Conservation (phyloP, 2,113 vertebrate genomes). For the Cyprinodon tularosa region DNA sequence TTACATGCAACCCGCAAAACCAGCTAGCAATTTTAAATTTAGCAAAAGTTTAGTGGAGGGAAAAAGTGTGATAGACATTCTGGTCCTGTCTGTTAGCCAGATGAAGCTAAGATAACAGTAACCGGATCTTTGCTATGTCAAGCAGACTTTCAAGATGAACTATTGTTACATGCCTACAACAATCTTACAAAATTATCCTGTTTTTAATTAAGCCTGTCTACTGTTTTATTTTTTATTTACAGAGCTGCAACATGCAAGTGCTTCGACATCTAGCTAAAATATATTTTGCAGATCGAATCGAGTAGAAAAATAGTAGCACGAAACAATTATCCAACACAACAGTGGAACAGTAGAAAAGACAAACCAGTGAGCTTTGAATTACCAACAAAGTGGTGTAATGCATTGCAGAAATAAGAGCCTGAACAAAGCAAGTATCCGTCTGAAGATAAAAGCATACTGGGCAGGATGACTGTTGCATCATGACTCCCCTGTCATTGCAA, state of each 20-base stretch:
- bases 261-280: neutral
- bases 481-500: constrained; percentile 49
- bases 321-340: neutral
- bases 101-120: neutral
- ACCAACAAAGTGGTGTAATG: constrained; percentile 53
- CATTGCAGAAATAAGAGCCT: constrained; percentile 30
- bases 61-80: neutral
- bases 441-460: constrained; percentile 51
- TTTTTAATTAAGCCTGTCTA: neutral
- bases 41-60: neutral
- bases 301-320: neutral
- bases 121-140: neutral
- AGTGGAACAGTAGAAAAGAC: constrained; percentile 7
- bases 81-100: neutral
- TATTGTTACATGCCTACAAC: neutral
- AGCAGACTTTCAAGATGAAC: neutral
- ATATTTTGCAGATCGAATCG: neutral
- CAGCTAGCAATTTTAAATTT: too few relatives aligned
- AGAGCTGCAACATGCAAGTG: too few relatives aligned
- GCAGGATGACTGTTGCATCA: constrained; percentile 9
- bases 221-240: neutral
- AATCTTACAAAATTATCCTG: neutral
- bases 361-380: constrained; percentile 17
- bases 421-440: constrained; percentile 32
- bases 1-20: too few relatives aligned